A percentile compares a stretch with the other conserved stretches of the same genome.
phyloP scores from a whole-genome alignment of 2,888 invertebrate species.

The Morinoia aosen region DNA sequence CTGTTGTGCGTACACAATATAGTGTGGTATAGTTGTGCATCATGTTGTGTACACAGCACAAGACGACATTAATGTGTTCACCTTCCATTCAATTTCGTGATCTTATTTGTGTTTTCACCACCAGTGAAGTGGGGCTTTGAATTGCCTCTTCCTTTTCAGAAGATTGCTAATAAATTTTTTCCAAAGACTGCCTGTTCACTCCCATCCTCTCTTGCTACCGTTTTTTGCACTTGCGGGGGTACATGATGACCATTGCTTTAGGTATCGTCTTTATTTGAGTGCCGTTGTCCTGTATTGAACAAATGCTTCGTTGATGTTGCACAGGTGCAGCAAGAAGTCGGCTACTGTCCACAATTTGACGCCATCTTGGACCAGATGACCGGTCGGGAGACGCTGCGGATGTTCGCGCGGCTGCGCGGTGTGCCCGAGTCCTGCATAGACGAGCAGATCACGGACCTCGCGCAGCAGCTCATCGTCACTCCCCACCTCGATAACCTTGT shows the following conservation, averaged over 20 bases:
- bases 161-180: not conserved
- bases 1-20: too few relatives aligned
- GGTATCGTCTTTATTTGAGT: not conserved
- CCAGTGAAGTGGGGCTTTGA: not conserved
- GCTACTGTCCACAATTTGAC: conserved; percentile 85
- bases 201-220: not conserved
- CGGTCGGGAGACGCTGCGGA: conserved; percentile 79
- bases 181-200: not conserved
- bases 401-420: conserved; percentile 79
- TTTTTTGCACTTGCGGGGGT: not conserved
- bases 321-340: conserved; percentile 72
- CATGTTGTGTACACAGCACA: too few relatives aligned
- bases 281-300: not conserved
- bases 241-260: not conserved
- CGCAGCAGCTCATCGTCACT: conserved; percentile 74
- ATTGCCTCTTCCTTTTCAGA: not conserved
- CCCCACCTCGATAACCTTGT: conserved; percentile 64
- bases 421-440: conserved; percentile 73
- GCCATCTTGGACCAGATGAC: conserved; percentile 81
- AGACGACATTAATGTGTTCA: too few relatives aligned
- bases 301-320: conserved; percentile 67
- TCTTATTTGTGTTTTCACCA: not conserved
- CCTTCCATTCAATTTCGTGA: too few relatives aligned
- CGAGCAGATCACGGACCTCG: conserved; percentile 73
- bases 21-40: too few relatives aligned